Evolutionary conservation across 2,888 invertebrate species (phyloP).

Genomic region (Camptogramma bilineatum): DNA sequence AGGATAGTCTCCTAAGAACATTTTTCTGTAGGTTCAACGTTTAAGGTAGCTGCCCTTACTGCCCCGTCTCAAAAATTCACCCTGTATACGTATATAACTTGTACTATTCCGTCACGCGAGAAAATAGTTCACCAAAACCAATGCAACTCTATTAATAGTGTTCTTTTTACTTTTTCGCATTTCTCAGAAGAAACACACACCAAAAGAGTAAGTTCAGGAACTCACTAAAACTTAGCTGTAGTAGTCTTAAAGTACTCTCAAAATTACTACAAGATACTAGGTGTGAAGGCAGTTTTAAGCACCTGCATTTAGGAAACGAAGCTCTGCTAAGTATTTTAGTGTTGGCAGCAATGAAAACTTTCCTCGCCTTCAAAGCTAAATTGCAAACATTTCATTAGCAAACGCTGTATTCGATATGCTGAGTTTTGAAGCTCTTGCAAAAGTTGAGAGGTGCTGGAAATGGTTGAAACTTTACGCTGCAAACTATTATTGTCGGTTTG

Average conservation of each 20-base stretch:
- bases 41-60: too few species aligned
- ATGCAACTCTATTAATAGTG: too few species aligned
- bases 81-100: too few species aligned
- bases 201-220: not conserved
- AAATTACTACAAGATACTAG: not conserved
- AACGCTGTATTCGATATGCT: conserved; percentile 21
- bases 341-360: conserved; percentile 13
- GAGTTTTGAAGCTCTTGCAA: conserved; percentile 7
- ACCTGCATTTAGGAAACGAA: conserved; percentile 9
- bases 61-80: too few species aligned
- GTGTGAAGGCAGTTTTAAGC: not conserved
- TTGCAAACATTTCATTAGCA: conserved; percentile 23
- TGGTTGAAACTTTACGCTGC: conserved; percentile 14
- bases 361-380: conserved; percentile 15
- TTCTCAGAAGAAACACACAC: too few species aligned
- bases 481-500: conserved; percentile 12
- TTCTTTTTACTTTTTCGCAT: too few species aligned
- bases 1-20: too few species aligned
- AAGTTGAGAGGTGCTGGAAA: conserved; percentile 1
- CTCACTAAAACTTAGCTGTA: not conserved
- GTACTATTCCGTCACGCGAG: too few species aligned
- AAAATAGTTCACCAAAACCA: too few species aligned
- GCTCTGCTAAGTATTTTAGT: conserved; percentile 1
- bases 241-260: not conserved
- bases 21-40: too few species aligned